Evolutionary conservation across 23 tunicate genomes (phyloP).

Genomic region (Clavelina lepadiformis): DNA sequence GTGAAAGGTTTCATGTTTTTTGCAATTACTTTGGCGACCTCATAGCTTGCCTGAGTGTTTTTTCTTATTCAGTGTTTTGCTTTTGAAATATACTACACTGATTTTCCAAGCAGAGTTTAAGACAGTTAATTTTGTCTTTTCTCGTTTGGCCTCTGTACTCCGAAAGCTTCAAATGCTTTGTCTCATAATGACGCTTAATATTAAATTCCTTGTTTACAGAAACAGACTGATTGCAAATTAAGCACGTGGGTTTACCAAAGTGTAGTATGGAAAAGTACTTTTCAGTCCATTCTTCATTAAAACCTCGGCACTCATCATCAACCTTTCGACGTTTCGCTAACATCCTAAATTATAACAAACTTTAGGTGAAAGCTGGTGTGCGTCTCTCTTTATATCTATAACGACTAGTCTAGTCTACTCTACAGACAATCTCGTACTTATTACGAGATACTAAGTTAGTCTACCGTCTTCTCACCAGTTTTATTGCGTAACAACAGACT

Average conservation of each 20-base stretch:
- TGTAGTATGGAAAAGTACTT: conserved; percentile 15
- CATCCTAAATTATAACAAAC: conserved; percentile 16
- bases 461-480: too few relatives aligned
- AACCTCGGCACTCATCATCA: conserved; percentile 31
- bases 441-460: too few relatives aligned
- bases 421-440: too few relatives aligned
- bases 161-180: conserved; percentile 21
- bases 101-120: conserved; percentile 23
- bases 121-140: conserved; percentile 38
- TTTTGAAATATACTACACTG: conserved; percentile 38
- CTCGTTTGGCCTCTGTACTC: conserved; percentile 37
- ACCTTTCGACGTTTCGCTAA: conserved; percentile 29
- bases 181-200: conserved; percentile 55
- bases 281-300: conserved; percentile 34
- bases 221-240: conserved; percentile 41
- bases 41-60: conserved; percentile 51
- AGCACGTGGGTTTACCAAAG: conserved; percentile 24
- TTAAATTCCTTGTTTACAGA: conserved; percentile 57
- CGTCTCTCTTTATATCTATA: too few relatives aligned
- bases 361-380: too few relatives aligned
- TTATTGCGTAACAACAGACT: too few relatives aligned
- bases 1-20: conserved; percentile 57
- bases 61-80: conserved; percentile 41
- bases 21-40: conserved; percentile 63
- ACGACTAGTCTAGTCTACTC: too few relatives aligned